These are phyloP conservation scores for Apteryx mantelli DNA, from an alignment of 2,113 vertebrate species.

Conservation along the genomic window DNA sequence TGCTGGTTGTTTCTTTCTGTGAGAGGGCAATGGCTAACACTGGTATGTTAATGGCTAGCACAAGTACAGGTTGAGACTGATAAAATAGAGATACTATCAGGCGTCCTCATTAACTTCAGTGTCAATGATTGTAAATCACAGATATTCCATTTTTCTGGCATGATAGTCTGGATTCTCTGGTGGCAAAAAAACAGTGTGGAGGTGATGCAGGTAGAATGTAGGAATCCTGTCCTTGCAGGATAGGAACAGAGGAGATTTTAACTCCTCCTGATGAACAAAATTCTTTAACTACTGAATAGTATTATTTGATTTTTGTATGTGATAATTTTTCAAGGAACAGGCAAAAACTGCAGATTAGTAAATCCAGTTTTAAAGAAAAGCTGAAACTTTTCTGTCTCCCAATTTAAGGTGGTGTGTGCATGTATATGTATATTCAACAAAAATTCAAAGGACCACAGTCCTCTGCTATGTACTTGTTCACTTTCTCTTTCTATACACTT, in stretches of 20 bases:
- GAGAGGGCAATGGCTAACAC: neutral
- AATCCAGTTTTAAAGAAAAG: neutral
- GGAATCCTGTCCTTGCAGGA: neutral
- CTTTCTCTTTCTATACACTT: neutral
- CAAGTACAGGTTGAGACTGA: neutral
- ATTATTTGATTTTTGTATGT: neutral
- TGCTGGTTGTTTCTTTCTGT: neutral
- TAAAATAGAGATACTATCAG: slow-evolving; percentile 1
- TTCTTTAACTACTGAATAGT: neutral
- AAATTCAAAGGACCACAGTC: neutral
- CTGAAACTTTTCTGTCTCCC: neutral
- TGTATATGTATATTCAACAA: neutral
- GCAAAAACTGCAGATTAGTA: neutral
- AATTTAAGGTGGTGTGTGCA: neutral
- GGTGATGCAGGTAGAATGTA: neutral
- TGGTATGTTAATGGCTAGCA: slow-evolving; percentile 42
- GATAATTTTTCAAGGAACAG: neutral
- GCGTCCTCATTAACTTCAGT: neutral
- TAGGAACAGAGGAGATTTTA: neutral
- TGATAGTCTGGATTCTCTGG: neutral
- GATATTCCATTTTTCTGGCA: neutral
- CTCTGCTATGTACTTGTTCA: neutral
- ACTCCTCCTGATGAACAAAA: neutral
- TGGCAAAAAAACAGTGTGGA: neutral
- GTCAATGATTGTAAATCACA: neutral